Percentiles rank a stretch among this genome's conserved stretches.
phyloP scores from a whole-genome alignment of 2,888 invertebrate genomes.

The Graphium colonna region DNA sequence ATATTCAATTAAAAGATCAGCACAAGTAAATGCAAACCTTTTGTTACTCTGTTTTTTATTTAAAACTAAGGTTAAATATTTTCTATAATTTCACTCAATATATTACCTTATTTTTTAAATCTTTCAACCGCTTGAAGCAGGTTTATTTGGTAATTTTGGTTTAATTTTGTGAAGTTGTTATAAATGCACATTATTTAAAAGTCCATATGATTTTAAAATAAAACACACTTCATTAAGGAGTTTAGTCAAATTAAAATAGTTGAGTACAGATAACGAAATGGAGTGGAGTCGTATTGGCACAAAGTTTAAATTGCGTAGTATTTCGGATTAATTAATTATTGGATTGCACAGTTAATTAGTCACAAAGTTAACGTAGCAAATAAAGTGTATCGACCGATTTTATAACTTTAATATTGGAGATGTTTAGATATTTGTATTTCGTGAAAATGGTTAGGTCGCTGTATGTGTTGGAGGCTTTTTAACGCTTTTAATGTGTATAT shows the following conservation, averaged over 20 bases:
- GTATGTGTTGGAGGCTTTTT: constrained; percentile 18
- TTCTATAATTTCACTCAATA: no score
- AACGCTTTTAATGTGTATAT: constrained; percentile 10
- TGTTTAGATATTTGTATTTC: constrained; percentile 18
- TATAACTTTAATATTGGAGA: constrained; percentile 16
- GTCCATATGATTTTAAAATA: neutral
- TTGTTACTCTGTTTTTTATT: no score
- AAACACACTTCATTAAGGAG: neutral
- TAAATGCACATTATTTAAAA: neutral
- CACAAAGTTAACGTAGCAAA: constrained; percentile 14
- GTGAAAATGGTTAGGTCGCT: constrained; percentile 10
- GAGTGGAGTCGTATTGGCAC: constrained; percentile 10
- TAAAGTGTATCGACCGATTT: constrained; percentile 16
- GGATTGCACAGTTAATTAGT: constrained; percentile 19
- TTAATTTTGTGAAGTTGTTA: neutral
- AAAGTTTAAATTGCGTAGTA: constrained; percentile 15
- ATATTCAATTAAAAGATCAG: neutral
- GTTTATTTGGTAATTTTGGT: no score
- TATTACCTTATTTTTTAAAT: no score
- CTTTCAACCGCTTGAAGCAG: no score
- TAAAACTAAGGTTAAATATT: no score
- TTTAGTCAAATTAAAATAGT: neutral
- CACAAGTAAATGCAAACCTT: no score
- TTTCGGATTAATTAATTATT: constrained; percentile 17
- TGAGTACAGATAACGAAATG: constrained; percentile 8